Percentiles rank a stretch among this genome's conserved stretches.
These are phyloP conservation scores for Sarcophaga carnaria DNA, from an alignment of 2,888 invertebrate genomes.

Conservation along the genomic window DNA sequence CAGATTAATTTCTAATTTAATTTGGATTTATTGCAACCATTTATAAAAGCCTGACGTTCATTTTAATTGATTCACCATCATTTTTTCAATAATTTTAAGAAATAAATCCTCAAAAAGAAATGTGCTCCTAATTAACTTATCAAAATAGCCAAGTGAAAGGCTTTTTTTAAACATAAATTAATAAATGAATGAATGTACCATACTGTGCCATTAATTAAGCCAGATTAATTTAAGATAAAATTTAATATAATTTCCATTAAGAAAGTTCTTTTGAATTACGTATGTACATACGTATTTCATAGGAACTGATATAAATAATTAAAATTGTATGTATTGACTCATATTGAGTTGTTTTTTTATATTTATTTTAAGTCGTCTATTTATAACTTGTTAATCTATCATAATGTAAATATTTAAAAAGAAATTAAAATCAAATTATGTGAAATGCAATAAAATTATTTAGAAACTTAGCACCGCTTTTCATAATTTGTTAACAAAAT, in stretches of 20 bases:
- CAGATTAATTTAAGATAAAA: conserved; percentile 51
- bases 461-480: no score
- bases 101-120: neutral
- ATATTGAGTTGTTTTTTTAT: conserved; percentile 67
- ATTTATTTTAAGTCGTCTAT: neutral
- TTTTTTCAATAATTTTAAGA: conserved; percentile 30
- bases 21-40: no score
- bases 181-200: conserved; percentile 56
- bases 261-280: neutral
- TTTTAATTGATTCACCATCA: neutral
- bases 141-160: conserved; percentile 28
- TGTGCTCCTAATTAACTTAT: neutral
- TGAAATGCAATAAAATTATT: conserved; percentile 24
- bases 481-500: neutral
- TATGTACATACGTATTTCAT: neutral
- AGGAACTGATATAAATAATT: conserved; percentile 12
- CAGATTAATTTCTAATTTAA: no score
- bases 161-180: conserved; percentile 12
- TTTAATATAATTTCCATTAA: conserved; percentile 19
- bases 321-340: conserved; percentile 53
- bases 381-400: no score
- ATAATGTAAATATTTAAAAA: conserved; percentile 35
- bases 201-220: conserved; percentile 68
- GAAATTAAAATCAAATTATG: conserved; percentile 19
- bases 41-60: no score